Conservation (phyloP, 2,797 vertebrate genomes). For the Gambelia wislizenii region DNA sequence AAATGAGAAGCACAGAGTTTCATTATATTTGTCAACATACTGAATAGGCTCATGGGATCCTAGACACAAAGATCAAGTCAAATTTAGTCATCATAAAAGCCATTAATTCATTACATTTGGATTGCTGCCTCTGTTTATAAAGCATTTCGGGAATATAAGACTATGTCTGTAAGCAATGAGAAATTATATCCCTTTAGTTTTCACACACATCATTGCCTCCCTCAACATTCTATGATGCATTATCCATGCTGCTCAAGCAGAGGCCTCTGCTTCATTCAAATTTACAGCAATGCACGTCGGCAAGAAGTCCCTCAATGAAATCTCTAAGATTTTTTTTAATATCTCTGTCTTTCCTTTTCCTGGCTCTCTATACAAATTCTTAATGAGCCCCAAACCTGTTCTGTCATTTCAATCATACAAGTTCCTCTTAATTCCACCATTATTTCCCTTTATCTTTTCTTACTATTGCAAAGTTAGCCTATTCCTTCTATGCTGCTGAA, state of each 20-base stretch:
- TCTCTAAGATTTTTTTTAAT: background rate
- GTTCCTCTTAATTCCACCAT: background rate
- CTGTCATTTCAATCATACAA: background rate
- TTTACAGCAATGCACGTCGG: constrained; percentile 1
- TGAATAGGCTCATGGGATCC: constrained; percentile 85
- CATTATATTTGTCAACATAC: constrained; percentile 62
- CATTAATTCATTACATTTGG: constrained; percentile 73
- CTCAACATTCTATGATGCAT: background rate
- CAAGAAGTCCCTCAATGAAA: constrained; percentile 14
- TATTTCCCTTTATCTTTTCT: background rate
- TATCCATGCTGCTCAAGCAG: accelerated
- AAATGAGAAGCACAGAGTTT: constrained; percentile 74
- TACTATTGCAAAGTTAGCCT: background rate
- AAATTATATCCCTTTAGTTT: constrained; percentile 40
- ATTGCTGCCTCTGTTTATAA: constrained; percentile 74
- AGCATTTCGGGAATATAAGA: constrained; percentile 65
- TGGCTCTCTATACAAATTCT: background rate
- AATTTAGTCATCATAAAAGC: constrained; percentile 77
- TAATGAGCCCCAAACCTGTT: constrained; percentile 1
- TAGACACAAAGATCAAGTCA: constrained; percentile 87
- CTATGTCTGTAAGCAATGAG: constrained; percentile 54
- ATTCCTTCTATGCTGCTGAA: background rate
- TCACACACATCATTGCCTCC: constrained; percentile 1
- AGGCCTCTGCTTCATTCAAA: constrained; percentile 15
- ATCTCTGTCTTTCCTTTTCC: constrained; percentile 21